Conservation (phyloP, 2,113 vertebrate species). For the Bolborhynchus lineola region DNA sequence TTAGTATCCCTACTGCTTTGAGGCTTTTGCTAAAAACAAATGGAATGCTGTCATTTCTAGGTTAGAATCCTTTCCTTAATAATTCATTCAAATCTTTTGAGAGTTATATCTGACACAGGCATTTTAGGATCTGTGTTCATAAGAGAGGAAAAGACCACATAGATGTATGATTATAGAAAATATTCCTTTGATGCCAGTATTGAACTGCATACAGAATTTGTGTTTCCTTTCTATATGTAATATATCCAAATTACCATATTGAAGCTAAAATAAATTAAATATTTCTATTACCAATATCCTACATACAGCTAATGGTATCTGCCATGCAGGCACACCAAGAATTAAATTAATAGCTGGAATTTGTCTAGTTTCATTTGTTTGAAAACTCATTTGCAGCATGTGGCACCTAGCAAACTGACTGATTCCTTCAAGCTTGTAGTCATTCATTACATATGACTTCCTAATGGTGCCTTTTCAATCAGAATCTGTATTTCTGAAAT, state of each 20-base stretch:
- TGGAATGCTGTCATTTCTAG: not conserved
- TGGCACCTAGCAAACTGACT: not conserved
- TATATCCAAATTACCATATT: not conserved
- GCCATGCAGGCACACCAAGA: not conserved
- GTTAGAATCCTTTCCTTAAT: not conserved
- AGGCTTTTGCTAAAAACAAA: not conserved
- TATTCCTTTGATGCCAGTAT: not conserved
- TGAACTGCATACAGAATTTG: not conserved
- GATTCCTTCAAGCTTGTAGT: not conserved
- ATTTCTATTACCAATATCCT: not conserved
- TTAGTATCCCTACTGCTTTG: rapidly evolving
- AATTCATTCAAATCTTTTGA: not conserved
- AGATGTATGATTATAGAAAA: not conserved
- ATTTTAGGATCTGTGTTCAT: not conserved
- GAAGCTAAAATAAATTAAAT: not conserved
- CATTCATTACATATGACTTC: not conserved
- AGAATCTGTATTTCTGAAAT: not conserved
- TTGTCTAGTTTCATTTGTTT: conserved; percentile 3
- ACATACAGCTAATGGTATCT: not conserved
- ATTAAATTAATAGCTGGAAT: not conserved
- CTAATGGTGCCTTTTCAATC: not conserved
- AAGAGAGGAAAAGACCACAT: not conserved
- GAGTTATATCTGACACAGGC: not conserved
- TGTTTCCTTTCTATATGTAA: not conserved
- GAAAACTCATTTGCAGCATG: not conserved